A percentile compares a stretch with the other conserved stretches of the same genome.
Evolutionary conservation across 1,140 invertebrate genomes (phyloP).

Genomic region (Bombyx mori): DNA sequence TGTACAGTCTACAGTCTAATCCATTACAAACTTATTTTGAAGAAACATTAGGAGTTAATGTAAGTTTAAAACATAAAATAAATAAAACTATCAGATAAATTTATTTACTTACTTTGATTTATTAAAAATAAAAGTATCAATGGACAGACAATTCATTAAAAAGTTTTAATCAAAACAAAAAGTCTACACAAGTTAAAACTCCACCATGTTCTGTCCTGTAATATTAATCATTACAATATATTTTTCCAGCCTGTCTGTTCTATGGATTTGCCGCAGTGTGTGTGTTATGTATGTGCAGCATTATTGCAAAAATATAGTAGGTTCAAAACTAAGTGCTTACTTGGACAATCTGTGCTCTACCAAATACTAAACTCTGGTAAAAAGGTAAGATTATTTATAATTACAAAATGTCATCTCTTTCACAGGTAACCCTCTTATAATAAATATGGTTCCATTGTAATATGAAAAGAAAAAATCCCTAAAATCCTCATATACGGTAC

Average conservation of each 20-base stretch:
- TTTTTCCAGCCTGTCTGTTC: slow-evolving; percentile 27
- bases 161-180: neutral
- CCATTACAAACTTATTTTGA: slow-evolving; percentile 22
- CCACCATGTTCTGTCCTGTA: neutral
- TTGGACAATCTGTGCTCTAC: slow-evolving; percentile 31
- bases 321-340: slow-evolving; percentile 38
- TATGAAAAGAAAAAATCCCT: too few species aligned
- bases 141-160: neutral
- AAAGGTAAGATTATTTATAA: slow-evolving; percentile 18
- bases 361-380: slow-evolving; percentile 24
- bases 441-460: too few species aligned
- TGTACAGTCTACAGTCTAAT: slow-evolving; percentile 17
- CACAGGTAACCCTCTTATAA: too few species aligned
- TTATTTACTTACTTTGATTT: too few species aligned
- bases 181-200: neutral
- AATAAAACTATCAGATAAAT: too few species aligned
- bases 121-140: too few species aligned
- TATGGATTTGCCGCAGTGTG: slow-evolving; percentile 27
- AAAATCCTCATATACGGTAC: too few species aligned
- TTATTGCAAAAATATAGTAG: slow-evolving; percentile 35
- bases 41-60: slow-evolving; percentile 19
- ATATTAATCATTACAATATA: neutral
- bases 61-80: slow-evolving; percentile 15
- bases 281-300: slow-evolving; percentile 41
- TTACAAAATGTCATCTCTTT: neutral